Percentiles rank a stretch among this genome's conserved stretches.
Conservation (phyloP, 2,113 vertebrate genomes). For the Ginglymostoma cirratum region DNA sequence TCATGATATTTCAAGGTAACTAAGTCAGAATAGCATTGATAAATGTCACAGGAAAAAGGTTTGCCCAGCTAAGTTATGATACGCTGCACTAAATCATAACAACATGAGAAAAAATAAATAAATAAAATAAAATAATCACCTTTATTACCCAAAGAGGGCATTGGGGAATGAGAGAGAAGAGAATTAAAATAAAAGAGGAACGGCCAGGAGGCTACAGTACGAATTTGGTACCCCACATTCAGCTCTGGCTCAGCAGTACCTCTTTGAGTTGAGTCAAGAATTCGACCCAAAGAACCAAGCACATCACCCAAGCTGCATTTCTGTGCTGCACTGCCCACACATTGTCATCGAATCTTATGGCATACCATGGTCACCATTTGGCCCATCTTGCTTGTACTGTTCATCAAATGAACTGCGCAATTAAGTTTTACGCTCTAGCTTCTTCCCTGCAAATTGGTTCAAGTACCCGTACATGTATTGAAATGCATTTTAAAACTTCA, state of each 20-base stretch:
- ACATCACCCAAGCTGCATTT: not conserved
- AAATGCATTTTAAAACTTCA: too few relatives aligned
- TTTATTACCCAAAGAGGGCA: not conserved
- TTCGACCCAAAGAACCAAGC: not conserved
- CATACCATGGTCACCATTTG: too few relatives aligned
- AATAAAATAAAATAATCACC: not conserved
- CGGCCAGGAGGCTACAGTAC: not conserved
- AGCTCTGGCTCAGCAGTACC: not conserved
- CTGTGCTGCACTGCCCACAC: not conserved
- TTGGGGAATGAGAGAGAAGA: too few relatives aligned
- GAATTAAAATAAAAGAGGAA: too few relatives aligned
- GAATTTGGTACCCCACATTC: not conserved
- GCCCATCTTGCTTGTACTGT: too few relatives aligned
- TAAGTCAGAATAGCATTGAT: not conserved
- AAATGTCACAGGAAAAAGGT: not conserved
- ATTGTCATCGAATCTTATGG: too few relatives aligned
- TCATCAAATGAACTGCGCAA: too few relatives aligned
- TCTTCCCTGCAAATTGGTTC: too few relatives aligned
- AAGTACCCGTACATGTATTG: too few relatives aligned
- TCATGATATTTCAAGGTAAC: not conserved
- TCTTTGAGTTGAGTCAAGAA: not conserved
- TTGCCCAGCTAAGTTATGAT: not conserved
- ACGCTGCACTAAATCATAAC: not conserved
- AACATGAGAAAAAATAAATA: not conserved
- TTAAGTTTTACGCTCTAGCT: too few relatives aligned